Percentiles rank a stretch among this genome's conserved stretches.
phyloP scores from a whole-genome alignment of 1,140 invertebrate genomes.

The Geopemphigus sp. region DNA sequence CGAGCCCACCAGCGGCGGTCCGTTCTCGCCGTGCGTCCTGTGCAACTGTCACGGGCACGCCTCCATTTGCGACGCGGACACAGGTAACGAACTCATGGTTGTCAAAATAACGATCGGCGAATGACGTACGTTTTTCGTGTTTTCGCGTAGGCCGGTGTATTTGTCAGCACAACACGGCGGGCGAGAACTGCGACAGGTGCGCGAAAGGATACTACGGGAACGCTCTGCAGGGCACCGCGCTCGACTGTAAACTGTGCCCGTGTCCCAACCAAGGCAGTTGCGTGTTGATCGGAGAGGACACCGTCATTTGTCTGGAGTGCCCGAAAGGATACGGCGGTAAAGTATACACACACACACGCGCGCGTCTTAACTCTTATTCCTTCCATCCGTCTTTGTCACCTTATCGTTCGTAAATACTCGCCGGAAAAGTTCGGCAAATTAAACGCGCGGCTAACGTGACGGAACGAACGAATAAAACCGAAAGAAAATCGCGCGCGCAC shows the following conservation, averaged over 20 bases:
- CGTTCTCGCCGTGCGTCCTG: constrained; percentile 88
- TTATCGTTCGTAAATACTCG: too few species aligned
- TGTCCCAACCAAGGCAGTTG: constrained; percentile 93
- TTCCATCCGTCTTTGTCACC: too few species aligned
- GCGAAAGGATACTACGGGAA: constrained; percentile 93
- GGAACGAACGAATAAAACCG: too few species aligned
- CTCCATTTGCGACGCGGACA: constrained; percentile 91
- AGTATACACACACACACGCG: too few species aligned
- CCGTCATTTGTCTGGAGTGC: constrained; percentile 91
- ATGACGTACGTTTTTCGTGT: too few species aligned
- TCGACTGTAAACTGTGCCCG: constrained; percentile 90
- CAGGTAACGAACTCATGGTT: constrained; percentile 70
- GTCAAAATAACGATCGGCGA: too few species aligned
- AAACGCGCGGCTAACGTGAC: too few species aligned
- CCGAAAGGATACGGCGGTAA: constrained; percentile 86
- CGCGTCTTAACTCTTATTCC: too few species aligned
- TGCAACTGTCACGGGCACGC: constrained; percentile 96
- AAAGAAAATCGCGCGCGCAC: too few species aligned
- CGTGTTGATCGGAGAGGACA: constrained; percentile 77
- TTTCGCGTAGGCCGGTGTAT: constrained; percentile 80
- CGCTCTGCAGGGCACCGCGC: constrained; percentile 77
- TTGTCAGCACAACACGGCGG: constrained; percentile 94
- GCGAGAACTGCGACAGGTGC: constrained; percentile 92
- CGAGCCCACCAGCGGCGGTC: constrained; percentile 82
- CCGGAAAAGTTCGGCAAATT: too few species aligned